Evolutionary conservation across 2,797 vertebrate species (phyloP), one percentile per base, ranked within the genome.

Genomic region (Melanotaenia nigrans): DNA sequence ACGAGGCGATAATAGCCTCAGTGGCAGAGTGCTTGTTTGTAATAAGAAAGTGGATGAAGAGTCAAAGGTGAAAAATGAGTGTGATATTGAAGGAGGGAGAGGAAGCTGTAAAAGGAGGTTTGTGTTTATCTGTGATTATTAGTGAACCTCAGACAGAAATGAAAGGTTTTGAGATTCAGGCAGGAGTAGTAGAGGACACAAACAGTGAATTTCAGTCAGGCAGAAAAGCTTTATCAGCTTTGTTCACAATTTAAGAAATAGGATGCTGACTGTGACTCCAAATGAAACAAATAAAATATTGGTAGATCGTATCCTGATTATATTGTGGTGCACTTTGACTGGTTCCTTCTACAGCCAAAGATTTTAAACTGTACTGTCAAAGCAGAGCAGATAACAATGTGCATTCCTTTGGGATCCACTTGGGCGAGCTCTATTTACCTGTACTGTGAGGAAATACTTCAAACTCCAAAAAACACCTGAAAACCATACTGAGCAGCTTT

Each of bases 61-160:
- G 93, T 92, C 92, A 93, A 93, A 93, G 92, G 92, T 91, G 90
- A 93, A 92, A 92, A 93, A 94, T 90, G 86, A 93, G 85, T 92
- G 91, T 85, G 89, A 92, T 94, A 93, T 94, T 89, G 91, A 82
- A 78, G 70, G 70, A 77, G 75, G 66, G 57, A 78, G 75, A 87
- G 75, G 77, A 80, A 78, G 79, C 71, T 71, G 86, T 75, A 77
- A 75, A 77, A 72, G 68, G 67, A 73, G 74, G 77, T 81, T 83
- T 89, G 84, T 87, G 83, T 85, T 85, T 86, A 82, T 77, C 65
- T 87, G 79, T 78, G 84, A 84, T 89, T 87, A 85, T 90, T 75
- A 79, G 74, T 56, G 51, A 61, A 77, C 51, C 76, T 87, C 73
- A 78, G 75, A 71, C 56, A 56, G 68, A 59, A 74, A 88, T 82